phyloP scores from a whole-genome alignment of 53 echinoderm and acorn worm species.

The Echinometra lucunter region DNA sequence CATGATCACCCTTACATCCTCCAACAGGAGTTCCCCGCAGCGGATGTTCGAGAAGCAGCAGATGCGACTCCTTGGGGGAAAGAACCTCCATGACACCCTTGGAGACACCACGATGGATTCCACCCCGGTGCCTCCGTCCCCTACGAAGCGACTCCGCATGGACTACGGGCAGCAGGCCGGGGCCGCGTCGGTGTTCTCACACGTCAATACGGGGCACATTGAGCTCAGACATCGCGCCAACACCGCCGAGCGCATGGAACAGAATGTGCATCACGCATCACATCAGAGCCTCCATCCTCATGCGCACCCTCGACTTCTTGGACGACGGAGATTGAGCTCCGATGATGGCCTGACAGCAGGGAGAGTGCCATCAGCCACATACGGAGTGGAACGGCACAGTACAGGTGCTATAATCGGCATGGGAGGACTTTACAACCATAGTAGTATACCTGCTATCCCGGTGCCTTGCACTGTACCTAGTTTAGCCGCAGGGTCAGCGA shows the following conservation, averaged over 20 bases:
- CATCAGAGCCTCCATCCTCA: slow-evolving; percentile 29
- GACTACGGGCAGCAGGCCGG: background rate
- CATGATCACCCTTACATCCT: slow-evolving; percentile 48
- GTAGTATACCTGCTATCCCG: background rate
- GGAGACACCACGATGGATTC: background rate
- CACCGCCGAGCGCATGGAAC: slow-evolving; percentile 21
- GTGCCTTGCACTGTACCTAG: slow-evolving; percentile 45
- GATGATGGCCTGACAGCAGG: slow-evolving; percentile 1
- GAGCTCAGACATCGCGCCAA: slow-evolving; percentile 51
- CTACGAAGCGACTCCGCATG: slow-evolving; percentile 43
- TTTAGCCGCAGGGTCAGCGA: slow-evolving; percentile 25
- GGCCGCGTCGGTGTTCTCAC: background rate
- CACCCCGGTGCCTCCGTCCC: slow-evolving; percentile 18
- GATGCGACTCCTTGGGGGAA: background rate
- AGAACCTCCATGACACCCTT: slow-evolving; percentile 11
- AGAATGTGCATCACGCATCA: background rate
- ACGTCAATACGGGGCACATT: slow-evolving; percentile 29
- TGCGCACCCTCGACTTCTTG: background rate
- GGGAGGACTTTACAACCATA: slow-evolving; percentile 1
- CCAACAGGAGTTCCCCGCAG: slow-evolving; percentile 6
- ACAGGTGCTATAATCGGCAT: background rate
- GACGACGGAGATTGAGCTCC: slow-evolving; percentile 27
- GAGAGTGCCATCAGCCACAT: background rate
- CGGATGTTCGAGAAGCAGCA: slow-evolving; percentile 30
- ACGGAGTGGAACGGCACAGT: background rate